Percentiles rank a stretch among this genome's conserved stretches.
phyloP scores from a whole-genome alignment of 2,888 invertebrate genomes.

The Gerris lacustris region DNA sequence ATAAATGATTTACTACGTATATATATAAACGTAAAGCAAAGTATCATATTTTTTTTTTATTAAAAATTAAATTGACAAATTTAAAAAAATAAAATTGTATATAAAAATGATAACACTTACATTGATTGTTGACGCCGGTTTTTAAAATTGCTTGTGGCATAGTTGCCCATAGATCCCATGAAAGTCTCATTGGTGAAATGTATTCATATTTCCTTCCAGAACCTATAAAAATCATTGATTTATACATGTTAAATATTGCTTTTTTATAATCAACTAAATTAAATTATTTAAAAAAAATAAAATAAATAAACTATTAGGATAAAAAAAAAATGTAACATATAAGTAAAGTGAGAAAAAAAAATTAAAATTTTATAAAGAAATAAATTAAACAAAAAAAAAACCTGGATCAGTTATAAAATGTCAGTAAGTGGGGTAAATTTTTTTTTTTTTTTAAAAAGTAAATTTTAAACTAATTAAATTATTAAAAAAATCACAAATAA shows the following conservation, averaged over 20 bases:
- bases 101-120: constrained; percentile 13
- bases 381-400: too few species aligned
- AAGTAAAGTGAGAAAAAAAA: neutral
- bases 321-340: neutral
- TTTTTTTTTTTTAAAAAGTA: too few species aligned
- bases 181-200: constrained; percentile 26
- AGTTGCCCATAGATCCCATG: constrained; percentile 33
- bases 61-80: too few species aligned
- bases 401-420: too few species aligned
- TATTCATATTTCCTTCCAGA: constrained; percentile 20
- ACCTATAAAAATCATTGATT: constrained; percentile 16
- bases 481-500: too few species aligned
- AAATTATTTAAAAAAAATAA: neutral
- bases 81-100: neutral
- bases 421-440: too few species aligned
- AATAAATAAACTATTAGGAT: neutral
- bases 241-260: too few species aligned
- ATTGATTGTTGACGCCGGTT: constrained; percentile 22
- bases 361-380: neutral
- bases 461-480: too few species aligned
- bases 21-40: too few species aligned
- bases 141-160: constrained; percentile 30
- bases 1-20: too few species aligned
- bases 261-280: neutral
- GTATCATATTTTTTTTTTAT: too few species aligned